Evolutionary conservation across 2,113 vertebrate genomes (phyloP), one percentile per base, ranked within the genome.

Genomic region (Chauna torquata): DNA sequence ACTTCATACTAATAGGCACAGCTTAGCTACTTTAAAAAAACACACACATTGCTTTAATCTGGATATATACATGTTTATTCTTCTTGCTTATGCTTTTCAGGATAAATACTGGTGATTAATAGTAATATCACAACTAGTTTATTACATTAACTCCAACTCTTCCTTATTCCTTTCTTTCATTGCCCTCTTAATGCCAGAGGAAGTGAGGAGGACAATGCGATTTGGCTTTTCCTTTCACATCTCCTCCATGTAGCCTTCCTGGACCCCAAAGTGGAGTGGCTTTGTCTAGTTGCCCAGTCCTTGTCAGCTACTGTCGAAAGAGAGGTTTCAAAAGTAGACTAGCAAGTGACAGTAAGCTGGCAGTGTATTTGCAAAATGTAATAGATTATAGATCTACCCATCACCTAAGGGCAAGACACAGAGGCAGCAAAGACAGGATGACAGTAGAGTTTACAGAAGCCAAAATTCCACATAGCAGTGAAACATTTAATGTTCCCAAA

Each of bases 221-320:
- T 87, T 78, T 94, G 88, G 42, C 76, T 88, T 95, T 88, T 95
- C 32, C 28, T 89, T 94, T 94, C 55, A 57, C 28, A 55, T 75
- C 77, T 86, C 45, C 64, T 78, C 81, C 65, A 74, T 24, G 6
- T 50, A 91, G 80, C 38, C 42, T 91, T 84, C 61, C 59, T 50
- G 47, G 52, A 89, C 17, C 40, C 52, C 55, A 81, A 42, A 89
- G 64, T 57, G 20, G 38, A 91, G 93, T 0, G 2, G 34, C 74
- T 96, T 92, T 96, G 89, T 96, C 86, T 89, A 82, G 77, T 76
- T 96, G 89, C 91, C 91, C 81, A 89, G 81, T 75, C 65, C 77
- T 91, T 92, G 94, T 95, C 96, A 96, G 65, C 69, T 71, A 42
- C 72, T 68, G 89, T 82, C 86, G 77, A 94, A 75, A 77, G 65